Conservation (phyloP, 2,888 invertebrate species). For the Phengaris alcon region DNA sequence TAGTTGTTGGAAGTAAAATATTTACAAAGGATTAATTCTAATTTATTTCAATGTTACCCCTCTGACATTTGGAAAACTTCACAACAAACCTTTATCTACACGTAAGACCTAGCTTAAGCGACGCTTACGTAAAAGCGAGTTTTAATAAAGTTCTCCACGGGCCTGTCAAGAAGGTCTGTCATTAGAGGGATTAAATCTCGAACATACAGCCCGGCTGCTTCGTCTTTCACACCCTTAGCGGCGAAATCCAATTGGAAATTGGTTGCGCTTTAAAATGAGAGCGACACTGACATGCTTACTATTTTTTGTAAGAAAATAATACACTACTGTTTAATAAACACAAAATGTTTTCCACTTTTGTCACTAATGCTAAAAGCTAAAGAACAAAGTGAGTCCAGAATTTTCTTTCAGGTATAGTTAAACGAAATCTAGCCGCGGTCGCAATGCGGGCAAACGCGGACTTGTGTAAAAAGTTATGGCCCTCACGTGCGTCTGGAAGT, state of each 20-base stretch:
- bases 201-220: not conserved
- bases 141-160: slow-evolving; percentile 6
- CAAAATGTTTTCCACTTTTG: too few species aligned
- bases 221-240: not conserved
- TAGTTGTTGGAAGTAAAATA: not conserved
- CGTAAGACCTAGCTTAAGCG: slow-evolving; percentile 7
- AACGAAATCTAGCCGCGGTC: not conserved
- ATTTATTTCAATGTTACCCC: not conserved
- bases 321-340: too few species aligned
- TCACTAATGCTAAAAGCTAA: not conserved
- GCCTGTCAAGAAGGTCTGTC: slow-evolving; percentile 1
- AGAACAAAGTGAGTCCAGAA: not conserved
- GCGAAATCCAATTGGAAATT: not conserved
- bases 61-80: not conserved
- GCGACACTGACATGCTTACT: too few species aligned
- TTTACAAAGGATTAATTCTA: not conserved
- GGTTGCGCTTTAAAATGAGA: not conserved
- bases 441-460: slow-evolving; percentile 22
- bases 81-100: not conserved
- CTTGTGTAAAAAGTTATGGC: slow-evolving; percentile 21
- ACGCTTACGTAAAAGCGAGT: not conserved
- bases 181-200: not conserved
- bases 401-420: not conserved
- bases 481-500: slow-evolving; percentile 11
- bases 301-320: too few species aligned